A percentile compares a stretch with the other conserved stretches of the same genome.
Evolutionary conservation across 2,797 vertebrate species (phyloP).

Genomic region (Dicrostonyx torquatus): DNA sequence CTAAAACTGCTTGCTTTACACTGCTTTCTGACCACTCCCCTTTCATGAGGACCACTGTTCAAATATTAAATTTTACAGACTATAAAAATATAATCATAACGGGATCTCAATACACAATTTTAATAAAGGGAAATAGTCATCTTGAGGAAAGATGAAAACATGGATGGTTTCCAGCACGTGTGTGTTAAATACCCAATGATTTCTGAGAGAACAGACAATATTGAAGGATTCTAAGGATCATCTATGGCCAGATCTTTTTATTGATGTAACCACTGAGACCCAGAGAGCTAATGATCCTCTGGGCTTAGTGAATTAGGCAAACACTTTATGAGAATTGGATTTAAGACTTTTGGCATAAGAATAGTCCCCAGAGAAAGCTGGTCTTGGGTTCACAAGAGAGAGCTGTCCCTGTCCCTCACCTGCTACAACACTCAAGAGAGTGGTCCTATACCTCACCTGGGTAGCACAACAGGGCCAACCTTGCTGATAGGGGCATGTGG

Average conservation of each 20-base stretch:
- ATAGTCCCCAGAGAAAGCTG: background rate
- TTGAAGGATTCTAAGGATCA: background rate
- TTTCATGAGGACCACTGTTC: background rate
- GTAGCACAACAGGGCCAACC: background rate
- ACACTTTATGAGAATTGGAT: background rate
- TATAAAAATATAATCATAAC: constrained; percentile 35
- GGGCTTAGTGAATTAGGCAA: background rate
- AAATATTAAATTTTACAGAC: constrained; percentile 52
- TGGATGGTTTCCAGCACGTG: background rate
- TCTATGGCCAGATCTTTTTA: background rate
- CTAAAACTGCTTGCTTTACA: constrained; percentile 32
- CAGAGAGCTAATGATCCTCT: background rate
- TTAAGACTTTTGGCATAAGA: background rate
- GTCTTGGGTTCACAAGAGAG: background rate
- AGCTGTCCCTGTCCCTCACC: background rate
- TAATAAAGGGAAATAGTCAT: constrained; percentile 10
- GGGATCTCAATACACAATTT: constrained; percentile 1
- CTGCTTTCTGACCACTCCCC: constrained; percentile 15
- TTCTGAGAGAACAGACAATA: constrained; percentile 11
- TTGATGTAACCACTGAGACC: background rate
- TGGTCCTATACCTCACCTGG: background rate
- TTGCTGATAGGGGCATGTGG: background rate
- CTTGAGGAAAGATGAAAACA: constrained; percentile 47
- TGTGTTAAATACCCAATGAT: constrained; percentile 1
- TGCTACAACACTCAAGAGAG: background rate